phyloP scores from a whole-genome alignment of 2,113 vertebrate species.

The Leucopternis melanops region DNA sequence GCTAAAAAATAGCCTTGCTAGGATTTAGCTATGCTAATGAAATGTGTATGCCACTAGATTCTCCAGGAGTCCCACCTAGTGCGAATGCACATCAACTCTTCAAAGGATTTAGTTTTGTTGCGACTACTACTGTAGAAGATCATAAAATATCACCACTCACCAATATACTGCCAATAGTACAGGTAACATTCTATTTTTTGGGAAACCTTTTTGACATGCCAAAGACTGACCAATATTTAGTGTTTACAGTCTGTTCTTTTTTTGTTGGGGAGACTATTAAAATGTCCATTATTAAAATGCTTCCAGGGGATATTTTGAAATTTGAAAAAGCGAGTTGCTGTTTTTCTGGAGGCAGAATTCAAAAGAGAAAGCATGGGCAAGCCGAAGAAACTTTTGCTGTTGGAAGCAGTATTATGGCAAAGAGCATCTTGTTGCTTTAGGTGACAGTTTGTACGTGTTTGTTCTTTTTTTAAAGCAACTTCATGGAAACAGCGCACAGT shows the following conservation, averaged over 20 bases:
- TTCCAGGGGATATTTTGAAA: not conserved
- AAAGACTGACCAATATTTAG: not conserved
- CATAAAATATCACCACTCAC: constrained; percentile 86
- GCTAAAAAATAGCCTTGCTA: not conserved
- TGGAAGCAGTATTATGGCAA: not conserved
- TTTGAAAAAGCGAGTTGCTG: not conserved
- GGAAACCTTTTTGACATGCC: not conserved
- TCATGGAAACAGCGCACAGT: constrained; percentile 83
- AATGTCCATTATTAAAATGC: not conserved
- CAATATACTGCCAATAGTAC: constrained; percentile 88
- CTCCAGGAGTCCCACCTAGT: constrained; percentile 94
- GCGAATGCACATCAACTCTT: constrained; percentile 97
- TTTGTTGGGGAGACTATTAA: not conserved
- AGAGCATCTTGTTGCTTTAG: not conserved
- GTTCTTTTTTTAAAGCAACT: constrained; percentile 73
- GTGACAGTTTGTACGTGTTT: not conserved
- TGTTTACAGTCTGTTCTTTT: not conserved
- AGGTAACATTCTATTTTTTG: constrained; percentile 72
- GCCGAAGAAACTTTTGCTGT: not conserved
- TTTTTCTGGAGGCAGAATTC: not conserved
- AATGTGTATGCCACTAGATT: constrained; percentile 77
- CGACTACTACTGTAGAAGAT: constrained; percentile 86
- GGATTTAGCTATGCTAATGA: not conserved
- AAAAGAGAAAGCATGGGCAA: not conserved
- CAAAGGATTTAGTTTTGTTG: constrained; percentile 98